Base-by-base conservation (phyloP, 2,797 vertebrate genomes). In the Alectoris magna region DNA sequence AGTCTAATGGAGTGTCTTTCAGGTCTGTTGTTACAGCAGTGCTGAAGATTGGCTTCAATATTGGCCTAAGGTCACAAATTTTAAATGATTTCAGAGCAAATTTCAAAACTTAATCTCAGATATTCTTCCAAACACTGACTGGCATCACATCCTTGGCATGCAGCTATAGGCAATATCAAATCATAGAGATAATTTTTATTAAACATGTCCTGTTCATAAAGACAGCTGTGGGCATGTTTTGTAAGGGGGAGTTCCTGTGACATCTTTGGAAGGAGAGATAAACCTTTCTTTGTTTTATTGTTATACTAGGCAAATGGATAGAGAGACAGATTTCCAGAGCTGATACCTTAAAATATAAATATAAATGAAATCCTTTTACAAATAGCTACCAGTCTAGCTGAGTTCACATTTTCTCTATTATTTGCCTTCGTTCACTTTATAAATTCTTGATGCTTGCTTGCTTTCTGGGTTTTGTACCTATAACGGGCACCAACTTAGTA, bases 261-360 rank as follows among this genome's bases (percentile, higher is more conserved):
- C 10, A 1, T 63, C 39, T 84, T 88, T 58, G 63, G 21, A 59
- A 46, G 75, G 74, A 94, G 34, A 78, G 72, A n/a, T 71, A 91
- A 91, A 70, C 27, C 29, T 38, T 85, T n/a, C 26, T 73, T 97
- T 81, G 27, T 31, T 82, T 93, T 58, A n/a, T 46, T 22, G 36
- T 0, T 43, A 83, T 70, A 4, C 59, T 53, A 67, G 44, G n/a
- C 24, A 56, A 11, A 36, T 7, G 68, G 29, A 9, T 55, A 14
- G 13, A 59, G 8, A 31, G 43, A n/a, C 24, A 62, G 11, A 53
- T 39, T 58, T 48, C 41, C 1, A 4, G 6, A 79, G 11, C 14
- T 85, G 13, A 2, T 70, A 34, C 31, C 39, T 31, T 70, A 55
- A 49, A 49, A 49, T 49, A 49, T 49, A 91, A 87, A 60, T 53